Conservation (phyloP, 30 jellyfish, hydroid and myxozoan species). For the Euphysa ruthae region DNA sequence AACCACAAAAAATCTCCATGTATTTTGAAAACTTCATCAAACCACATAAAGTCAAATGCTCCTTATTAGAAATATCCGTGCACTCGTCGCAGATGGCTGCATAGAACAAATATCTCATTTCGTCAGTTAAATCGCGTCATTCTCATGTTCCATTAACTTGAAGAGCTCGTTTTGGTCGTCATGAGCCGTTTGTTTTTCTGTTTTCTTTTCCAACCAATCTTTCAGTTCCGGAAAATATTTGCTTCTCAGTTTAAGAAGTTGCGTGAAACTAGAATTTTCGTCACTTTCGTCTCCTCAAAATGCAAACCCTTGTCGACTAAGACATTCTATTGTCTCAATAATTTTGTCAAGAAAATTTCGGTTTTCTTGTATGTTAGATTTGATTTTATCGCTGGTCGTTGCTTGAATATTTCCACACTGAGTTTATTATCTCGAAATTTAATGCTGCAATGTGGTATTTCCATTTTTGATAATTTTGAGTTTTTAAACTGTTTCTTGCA, state of each 20-base stretch:
- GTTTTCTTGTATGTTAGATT: constrained; percentile 13
- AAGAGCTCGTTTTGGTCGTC: constrained; percentile 27
- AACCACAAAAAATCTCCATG: constrained; percentile 36
- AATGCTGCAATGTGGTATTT: constrained; percentile 32
- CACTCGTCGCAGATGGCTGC: constrained; percentile 38
- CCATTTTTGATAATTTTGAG: too few species aligned
- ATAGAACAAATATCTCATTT: constrained; percentile 1
- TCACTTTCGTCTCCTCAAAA: constrained; percentile 43
- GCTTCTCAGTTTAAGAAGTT: constrained; percentile 12
- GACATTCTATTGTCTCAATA: constrained; percentile 10
- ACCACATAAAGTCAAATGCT: constrained; percentile 34
- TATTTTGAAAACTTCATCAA: constrained; percentile 12
- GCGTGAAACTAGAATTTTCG: constrained; percentile 26
- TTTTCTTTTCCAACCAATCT: constrained; percentile 24
- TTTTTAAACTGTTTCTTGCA: too few species aligned
- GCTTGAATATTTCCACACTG: constrained; percentile 25
- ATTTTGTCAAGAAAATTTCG: constrained; percentile 28
- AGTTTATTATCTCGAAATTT: constrained; percentile 23
- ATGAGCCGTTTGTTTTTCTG: constrained; percentile 24
- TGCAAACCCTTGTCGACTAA: constrained; percentile 49
- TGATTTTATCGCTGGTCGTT: constrained; percentile 17
- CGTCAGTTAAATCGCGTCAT: constrained; percentile 18
- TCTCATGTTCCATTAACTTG: constrained; percentile 8
- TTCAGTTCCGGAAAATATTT: neutral
- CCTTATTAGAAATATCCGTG: constrained; percentile 36